Base-by-base conservation (phyloP, 2,113 vertebrate species). In the Aspiorhynchus laticeps region DNA sequence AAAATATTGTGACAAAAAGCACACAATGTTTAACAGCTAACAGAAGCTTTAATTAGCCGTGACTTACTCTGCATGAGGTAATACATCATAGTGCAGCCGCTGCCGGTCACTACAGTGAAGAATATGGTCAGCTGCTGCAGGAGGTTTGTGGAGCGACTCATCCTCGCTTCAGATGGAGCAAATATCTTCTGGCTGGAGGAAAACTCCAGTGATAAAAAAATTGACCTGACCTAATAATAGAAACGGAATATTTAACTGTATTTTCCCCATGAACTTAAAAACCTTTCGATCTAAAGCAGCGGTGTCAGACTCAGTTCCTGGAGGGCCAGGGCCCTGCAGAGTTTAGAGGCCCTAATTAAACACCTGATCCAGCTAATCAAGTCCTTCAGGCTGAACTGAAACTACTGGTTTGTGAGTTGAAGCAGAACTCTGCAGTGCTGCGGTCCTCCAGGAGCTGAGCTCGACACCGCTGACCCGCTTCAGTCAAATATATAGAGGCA, bases 121-220 rank as follows among this genome's bases (percentile, higher is more conserved):
- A 96, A 96, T 90, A 97, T 88, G 80, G 96, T 91, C 90, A 96
- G 93, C 92, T 96, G 93, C 91, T 95, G 91, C 80, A 97, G 93
- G 8, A 94, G 94, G 85, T 77, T 92, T 48, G 91, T 93, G 69
- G 95, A 90, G 80, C 93, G 91, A 82, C 95, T 93, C 96, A 97
- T 96, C 85, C 84, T 93, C 21, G 17, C 19, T 56, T 84, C 65
- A 26, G 48, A 21, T 28, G 38, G 36, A 21, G 61, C 26, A 21
- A 46, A 67, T 28, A 41, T 65, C 15, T 31, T 67, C 24, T 10
- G 56, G 24, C 28, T 59, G 38, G 56, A 21, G 17, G 17, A 21
- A 46, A 67, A 63, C n/a, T 65, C 24, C 67, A 69, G 33, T 0
- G 24, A 38, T 11, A 4, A 36, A 71, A 21, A 36, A 2, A 38